phyloP scores from a whole-genome alignment of 2,888 invertebrate genomes.

The Phyto melanocephala region DNA sequence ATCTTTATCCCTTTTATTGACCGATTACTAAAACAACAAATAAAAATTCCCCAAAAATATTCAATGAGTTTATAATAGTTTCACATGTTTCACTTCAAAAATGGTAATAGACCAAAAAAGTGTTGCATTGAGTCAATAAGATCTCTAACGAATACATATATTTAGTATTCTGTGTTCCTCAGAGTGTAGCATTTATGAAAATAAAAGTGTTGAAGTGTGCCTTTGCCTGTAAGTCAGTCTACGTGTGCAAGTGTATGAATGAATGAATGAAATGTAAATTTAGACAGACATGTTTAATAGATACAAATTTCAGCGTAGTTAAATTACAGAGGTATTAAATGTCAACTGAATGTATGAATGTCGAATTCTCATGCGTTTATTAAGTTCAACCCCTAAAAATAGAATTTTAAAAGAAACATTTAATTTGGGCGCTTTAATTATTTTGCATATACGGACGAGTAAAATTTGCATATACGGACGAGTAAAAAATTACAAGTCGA shows the following conservation, averaged over 20 bases:
- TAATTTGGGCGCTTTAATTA: slow-evolving; percentile 14
- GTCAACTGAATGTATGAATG: background rate
- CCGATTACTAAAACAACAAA: too few relatives aligned
- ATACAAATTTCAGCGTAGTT: background rate
- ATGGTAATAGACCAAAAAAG: too few relatives aligned
- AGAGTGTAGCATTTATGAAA: background rate
- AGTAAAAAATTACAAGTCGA: too few relatives aligned
- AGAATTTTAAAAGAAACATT: background rate
- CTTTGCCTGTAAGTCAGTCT: background rate
- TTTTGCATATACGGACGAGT: background rate
- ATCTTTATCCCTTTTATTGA: too few relatives aligned
- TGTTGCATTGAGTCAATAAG: too few relatives aligned
- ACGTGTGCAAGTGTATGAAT: background rate
- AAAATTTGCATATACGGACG: too few relatives aligned
- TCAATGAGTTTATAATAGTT: too few relatives aligned
- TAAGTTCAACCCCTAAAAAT: background rate
- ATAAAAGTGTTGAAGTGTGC: background rate
- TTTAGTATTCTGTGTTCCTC: background rate
- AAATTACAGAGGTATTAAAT: slow-evolving; percentile 20
- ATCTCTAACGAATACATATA: background rate
- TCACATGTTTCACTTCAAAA: too few relatives aligned
- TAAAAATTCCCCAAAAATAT: too few relatives aligned
- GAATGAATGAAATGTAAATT: background rate
- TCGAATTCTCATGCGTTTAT: background rate
- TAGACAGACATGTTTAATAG: slow-evolving; percentile 13